These are phyloP conservation scores for Narcine bancroftii DNA, from an alignment of 2,113 vertebrate genomes.

Conservation along the genomic window DNA sequence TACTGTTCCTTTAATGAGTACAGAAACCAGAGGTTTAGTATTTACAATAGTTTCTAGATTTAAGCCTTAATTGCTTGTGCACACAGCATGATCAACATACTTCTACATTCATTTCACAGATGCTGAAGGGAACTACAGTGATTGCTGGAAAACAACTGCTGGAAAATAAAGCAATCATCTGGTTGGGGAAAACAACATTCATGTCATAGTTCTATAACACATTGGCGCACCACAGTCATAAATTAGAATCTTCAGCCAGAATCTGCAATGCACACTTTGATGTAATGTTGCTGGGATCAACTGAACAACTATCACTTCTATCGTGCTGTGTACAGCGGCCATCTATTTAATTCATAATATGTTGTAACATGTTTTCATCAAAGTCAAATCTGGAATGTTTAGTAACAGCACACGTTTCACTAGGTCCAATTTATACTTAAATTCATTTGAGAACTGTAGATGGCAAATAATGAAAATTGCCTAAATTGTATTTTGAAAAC, in stretches of 20 bases:
- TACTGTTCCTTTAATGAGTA: slow-evolving; percentile 14
- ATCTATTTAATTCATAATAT: slow-evolving; percentile 9
- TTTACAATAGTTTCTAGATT: background rate
- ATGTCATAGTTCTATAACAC: background rate
- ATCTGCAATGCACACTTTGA: background rate
- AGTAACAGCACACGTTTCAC: background rate
- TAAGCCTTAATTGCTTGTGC: slow-evolving; percentile 24
- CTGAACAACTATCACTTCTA: background rate
- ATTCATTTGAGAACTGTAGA: background rate
- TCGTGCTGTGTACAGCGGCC: background rate
- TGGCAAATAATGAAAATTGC: slow-evolving; percentile 13
- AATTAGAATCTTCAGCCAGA: background rate
- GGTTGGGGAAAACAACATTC: slow-evolving; percentile 20
- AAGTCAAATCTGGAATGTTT: background rate
- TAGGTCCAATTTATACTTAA: background rate
- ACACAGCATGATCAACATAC: background rate
- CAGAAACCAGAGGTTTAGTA: background rate
- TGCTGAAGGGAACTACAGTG: background rate
- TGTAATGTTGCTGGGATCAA: slow-evolving; percentile 18
- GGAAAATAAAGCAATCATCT: background rate
- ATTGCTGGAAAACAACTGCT: slow-evolving; percentile 21
- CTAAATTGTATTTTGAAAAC: slow-evolving; percentile 20
- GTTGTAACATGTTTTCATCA: background rate
- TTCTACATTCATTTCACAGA: slow-evolving; percentile 1
- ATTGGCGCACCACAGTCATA: background rate